Percentiles rank a stretch among this genome's conserved stretches.
Conservation (phyloP, 2,113 vertebrate genomes). For the Tenebrosternarchus preto region DNA sequence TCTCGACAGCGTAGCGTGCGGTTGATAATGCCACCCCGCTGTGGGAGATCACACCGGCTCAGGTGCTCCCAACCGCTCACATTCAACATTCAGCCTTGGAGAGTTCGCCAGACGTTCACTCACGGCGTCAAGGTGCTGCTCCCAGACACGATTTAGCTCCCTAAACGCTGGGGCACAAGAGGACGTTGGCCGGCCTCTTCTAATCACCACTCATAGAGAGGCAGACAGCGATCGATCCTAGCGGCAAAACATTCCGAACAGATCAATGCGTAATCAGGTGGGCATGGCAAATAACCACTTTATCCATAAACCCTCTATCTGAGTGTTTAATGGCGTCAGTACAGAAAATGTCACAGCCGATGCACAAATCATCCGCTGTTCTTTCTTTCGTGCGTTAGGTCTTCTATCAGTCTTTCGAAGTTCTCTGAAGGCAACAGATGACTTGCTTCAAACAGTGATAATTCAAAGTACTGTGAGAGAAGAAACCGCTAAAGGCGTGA, state of each 20-base stretch:
- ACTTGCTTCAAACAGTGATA: background rate
- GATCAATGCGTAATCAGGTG: background rate
- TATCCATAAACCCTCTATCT: background rate
- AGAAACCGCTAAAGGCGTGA: constrained; percentile 9
- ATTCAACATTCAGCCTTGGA: background rate
- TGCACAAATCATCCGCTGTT: background rate
- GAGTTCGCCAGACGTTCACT: constrained; percentile 1
- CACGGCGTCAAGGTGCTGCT: background rate
- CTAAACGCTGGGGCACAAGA: constrained; percentile 14
- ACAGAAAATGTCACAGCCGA: background rate
- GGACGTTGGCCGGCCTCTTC: background rate
- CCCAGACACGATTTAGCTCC: constrained; percentile 8
- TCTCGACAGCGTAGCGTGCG: background rate
- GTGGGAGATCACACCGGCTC: too few species aligned
- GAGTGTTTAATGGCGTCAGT: background rate
- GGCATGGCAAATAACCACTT: background rate
- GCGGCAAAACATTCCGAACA: constrained; percentile 10
- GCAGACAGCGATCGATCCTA: constrained; percentile 32
- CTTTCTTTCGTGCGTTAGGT: too few species aligned
- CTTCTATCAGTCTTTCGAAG: background rate
- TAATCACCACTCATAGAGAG: constrained; percentile 30
- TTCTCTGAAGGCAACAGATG: background rate
- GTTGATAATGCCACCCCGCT: constrained; percentile 44
- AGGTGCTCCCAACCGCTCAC: constrained; percentile 20
- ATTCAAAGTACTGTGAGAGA: background rate